Evolutionary conservation across 23 tunicate species (phyloP), one percentile per base, ranked within the genome.

Genomic region (Trididemnum nubilum): DNA sequence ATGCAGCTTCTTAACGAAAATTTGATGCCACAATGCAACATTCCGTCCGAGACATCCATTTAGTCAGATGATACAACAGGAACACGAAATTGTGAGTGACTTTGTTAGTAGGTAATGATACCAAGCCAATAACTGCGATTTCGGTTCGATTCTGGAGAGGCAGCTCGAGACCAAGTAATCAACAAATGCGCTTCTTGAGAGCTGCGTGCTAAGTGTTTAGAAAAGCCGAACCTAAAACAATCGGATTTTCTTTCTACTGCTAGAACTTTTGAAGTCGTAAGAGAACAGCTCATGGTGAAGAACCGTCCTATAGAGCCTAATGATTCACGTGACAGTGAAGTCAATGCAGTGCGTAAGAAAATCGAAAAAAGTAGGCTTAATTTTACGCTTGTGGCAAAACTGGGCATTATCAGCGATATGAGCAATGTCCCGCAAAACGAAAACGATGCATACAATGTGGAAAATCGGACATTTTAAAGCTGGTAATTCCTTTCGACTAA

Each of bases 311-410:
- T 44, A 15, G 54, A 44, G 15, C 12, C 54, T 44, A 44, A 44
- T 15, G 15, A 44, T 44, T 9, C 9, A 15, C 12, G 15, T 9
- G 54, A 15, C 12, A 7, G 12, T 9, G 54, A 44, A 44, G 54
- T 7, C 54, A 44, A 7, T 44, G 15, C 9, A 7, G 15, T 15
- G 54, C 12, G 15, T 7, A 9, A 15, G 9, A 44, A 44, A 44
- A 15, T 44, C 15, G 54, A 44, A 44, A 44, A 44, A 44, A 7
- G 12, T 44, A 15, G 15, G 9, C 54, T 9, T 44, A 7, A 15
- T 64, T 15, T 21, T 64, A 64, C 70, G 70, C 31, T 27, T 64
- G 70, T 21, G 70, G 70, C 7, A 64, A 21, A 64, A 15, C 70
- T 9, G 70, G 70, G 9, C 70, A 64, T 64, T 24, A 9, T 25